Conservation (phyloP, 2,113 vertebrate species). For the Colistium nudipinnis region DNA sequence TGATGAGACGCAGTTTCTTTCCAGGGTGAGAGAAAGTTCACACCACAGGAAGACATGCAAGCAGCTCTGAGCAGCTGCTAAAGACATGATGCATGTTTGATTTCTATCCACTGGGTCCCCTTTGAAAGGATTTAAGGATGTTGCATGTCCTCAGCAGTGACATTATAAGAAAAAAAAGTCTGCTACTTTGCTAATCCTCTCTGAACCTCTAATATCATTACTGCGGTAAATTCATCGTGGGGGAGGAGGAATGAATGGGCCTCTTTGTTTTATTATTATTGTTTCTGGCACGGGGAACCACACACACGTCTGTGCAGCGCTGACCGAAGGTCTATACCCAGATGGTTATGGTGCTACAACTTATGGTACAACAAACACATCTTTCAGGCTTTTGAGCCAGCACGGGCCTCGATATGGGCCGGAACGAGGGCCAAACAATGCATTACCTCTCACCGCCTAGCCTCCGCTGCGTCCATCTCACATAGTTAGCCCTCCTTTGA, state of each 20-base stretch:
- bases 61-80: constrained; percentile 27
- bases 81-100: constrained; percentile 42
- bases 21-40: constrained; percentile 43
- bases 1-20: constrained; percentile 18
- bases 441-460: constrained; percentile 70
- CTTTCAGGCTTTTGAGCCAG: constrained; percentile 69
- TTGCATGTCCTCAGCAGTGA: constrained; percentile 61
- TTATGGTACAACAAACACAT: constrained; percentile 82
- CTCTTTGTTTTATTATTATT: constrained; percentile 85
- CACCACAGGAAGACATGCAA: constrained; percentile 36
- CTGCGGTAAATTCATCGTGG: constrained; percentile 76
- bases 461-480: constrained; percentile 61
- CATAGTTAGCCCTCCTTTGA: constrained; percentile 57
- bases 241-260: constrained; percentile 75
- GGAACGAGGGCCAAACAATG: constrained; percentile 73
- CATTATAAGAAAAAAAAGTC: constrained; percentile 55
- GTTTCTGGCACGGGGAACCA: constrained; percentile 79
- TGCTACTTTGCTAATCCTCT: constrained; percentile 74
- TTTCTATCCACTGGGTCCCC: constrained; percentile 47
- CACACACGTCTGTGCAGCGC: constrained; percentile 71
- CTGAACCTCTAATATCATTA: constrained; percentile 79
- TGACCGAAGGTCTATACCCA: constrained; percentile 82
- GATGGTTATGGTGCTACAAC: constrained; percentile 78
- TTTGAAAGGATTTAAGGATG: constrained; percentile 68
- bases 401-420: constrained; percentile 57